phyloP scores from a whole-genome alignment of 2,888 invertebrate genomes.

The Ochropacha duplaris region DNA sequence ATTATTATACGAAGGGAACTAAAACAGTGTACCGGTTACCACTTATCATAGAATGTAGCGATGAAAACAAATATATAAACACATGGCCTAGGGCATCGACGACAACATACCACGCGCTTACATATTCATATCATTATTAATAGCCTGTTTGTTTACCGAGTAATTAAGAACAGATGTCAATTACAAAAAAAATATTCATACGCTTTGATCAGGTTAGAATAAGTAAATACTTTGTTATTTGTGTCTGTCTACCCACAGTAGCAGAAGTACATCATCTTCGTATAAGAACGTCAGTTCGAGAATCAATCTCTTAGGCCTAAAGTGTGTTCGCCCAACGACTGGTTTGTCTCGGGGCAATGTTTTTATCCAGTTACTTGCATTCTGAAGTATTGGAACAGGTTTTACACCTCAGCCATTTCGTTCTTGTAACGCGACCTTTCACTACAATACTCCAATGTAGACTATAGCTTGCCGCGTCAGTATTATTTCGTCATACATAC shows the following conservation, averaged over 20 bases:
- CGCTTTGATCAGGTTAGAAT: background rate
- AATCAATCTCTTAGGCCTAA: constrained; percentile 39
- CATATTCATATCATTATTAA: background rate
- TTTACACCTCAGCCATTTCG: constrained; percentile 66
- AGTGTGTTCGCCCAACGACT: constrained; percentile 54
- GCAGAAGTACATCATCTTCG: constrained; percentile 32
- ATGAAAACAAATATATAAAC: background rate
- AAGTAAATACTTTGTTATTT: constrained; percentile 1
- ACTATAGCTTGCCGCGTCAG: constrained; percentile 42
- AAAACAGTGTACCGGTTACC: background rate
- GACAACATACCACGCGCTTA: background rate
- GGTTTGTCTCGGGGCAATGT: constrained; percentile 75
- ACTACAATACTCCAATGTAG: constrained; percentile 64
- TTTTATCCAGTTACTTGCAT: constrained; percentile 81
- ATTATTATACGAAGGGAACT: background rate
- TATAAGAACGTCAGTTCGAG: constrained; percentile 38
- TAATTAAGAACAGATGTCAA: background rate
- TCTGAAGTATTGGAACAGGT: constrained; percentile 79
- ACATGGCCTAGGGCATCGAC: background rate
- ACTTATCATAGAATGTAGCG: background rate
- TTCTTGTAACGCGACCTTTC: constrained; percentile 72
- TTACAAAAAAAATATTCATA: background rate
- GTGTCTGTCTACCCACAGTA: constrained; percentile 8
- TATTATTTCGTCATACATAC: constrained; percentile 27
- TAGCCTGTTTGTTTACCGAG: background rate